These are phyloP conservation scores for Ophion costatus DNA, from an alignment of 2,888 invertebrate species.

Conservation along the genomic window DNA sequence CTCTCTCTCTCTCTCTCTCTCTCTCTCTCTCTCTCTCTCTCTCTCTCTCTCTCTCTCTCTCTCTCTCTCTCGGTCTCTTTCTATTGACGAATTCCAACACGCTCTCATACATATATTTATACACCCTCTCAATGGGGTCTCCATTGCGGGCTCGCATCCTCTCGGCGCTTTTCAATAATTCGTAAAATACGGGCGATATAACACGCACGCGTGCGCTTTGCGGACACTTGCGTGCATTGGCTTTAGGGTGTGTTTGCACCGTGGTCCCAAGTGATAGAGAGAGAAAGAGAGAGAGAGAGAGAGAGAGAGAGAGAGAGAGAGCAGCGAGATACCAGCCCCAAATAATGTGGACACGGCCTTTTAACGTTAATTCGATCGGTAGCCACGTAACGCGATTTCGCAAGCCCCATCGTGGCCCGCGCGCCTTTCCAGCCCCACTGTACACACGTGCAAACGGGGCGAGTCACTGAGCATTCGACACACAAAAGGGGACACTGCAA, in stretches of 20 bases:
- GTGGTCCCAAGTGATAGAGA: neutral
- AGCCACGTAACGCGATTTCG: conserved; percentile 8
- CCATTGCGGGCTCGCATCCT: neutral
- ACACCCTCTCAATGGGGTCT: too few species aligned
- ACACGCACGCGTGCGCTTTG: conserved; percentile 44
- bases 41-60: neutral
- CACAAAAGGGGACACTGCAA: too few species aligned
- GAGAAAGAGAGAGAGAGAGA: neutral
- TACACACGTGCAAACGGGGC: too few species aligned
- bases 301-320: neutral
- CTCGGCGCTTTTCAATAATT: conserved; percentile 61
- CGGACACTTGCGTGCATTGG: conserved; percentile 12
- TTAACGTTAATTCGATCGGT: conserved; percentile 56
- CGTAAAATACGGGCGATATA: conserved; percentile 61
- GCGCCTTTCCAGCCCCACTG: conserved; percentile 7
- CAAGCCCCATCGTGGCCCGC: conserved; percentile 8
- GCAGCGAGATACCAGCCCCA: neutral
- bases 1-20: conserved; percentile 10
- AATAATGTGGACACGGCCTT: conserved; percentile 58
- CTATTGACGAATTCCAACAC: conserved; percentile 22
- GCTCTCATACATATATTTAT: neutral
- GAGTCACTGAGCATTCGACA: too few species aligned
- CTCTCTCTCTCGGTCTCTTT: neutral
- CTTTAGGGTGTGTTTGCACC: conserved; percentile 7
- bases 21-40: neutral